Conservation (phyloP, 1,140 invertebrate species). For the Stenopsyche tienmushanensis region DNA sequence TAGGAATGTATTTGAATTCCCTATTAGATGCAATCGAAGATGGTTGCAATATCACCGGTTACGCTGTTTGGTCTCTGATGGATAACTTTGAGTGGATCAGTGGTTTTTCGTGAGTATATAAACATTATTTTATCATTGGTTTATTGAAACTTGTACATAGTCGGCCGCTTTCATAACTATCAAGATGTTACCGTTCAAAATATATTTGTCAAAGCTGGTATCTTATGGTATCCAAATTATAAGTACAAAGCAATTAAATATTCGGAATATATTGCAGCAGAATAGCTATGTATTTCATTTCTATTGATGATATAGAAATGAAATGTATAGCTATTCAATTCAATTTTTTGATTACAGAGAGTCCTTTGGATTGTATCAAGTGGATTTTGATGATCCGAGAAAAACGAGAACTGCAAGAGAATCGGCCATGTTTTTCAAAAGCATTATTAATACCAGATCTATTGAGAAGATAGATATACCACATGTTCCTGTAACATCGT, state of each 20-base stretch:
- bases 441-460: slow-evolving; percentile 10
- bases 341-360: slow-evolving; percentile 50
- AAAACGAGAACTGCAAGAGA: slow-evolving; percentile 63
- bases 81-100: slow-evolving; percentile 73
- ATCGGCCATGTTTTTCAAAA: slow-evolving; percentile 57
- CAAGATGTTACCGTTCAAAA: too few species aligned
- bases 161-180: too few species aligned
- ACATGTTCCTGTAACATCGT: too few species aligned
- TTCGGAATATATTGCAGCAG: too few species aligned
- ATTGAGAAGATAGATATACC: background rate
- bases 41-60: slow-evolving; percentile 66
- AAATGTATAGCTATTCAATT: too few species aligned
- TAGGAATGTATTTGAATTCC: slow-evolving; percentile 60
- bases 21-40: slow-evolving; percentile 67
- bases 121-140: slow-evolving; percentile 1
- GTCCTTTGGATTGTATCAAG: slow-evolving; percentile 67
- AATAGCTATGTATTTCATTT: background rate
- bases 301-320: background rate
- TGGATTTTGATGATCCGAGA: slow-evolving; percentile 64
- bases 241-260: too few species aligned
- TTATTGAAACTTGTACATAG: too few species aligned
- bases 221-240: too few species aligned
- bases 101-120: slow-evolving; percentile 55
- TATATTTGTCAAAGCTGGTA: too few species aligned
- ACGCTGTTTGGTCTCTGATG: slow-evolving; percentile 69